Conservation (phyloP, 2,797 vertebrate genomes). For the Tapirus indicus region DNA sequence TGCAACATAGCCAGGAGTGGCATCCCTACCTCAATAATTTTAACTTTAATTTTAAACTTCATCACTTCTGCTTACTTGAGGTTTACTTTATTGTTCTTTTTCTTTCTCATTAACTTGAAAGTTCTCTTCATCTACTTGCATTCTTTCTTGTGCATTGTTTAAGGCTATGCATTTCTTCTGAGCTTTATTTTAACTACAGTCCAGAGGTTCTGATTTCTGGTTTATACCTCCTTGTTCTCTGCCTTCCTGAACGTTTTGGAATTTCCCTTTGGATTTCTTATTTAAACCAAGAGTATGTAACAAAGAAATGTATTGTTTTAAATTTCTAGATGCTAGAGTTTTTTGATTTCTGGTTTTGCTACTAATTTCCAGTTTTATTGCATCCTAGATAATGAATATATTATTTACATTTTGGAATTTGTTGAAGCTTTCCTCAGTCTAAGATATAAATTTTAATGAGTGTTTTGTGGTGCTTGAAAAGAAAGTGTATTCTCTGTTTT, state of each 20-base stretch:
- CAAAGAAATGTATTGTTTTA: neutral
- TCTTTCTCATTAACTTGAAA: neutral
- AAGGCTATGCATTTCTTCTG: neutral
- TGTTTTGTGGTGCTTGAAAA: neutral
- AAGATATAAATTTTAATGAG: neutral
- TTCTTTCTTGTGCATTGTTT: neutral
- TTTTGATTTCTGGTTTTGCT: neutral
- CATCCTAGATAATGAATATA: neutral
- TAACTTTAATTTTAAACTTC: constrained; percentile 18
- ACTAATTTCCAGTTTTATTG: neutral
- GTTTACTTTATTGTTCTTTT: neutral
- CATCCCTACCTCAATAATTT: neutral
- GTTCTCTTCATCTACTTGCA: neutral
- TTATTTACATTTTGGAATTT: neutral
- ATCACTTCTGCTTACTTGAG: neutral
- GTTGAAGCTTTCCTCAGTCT: neutral
- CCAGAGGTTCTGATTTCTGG: neutral
- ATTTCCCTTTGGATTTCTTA: neutral
- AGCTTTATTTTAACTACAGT: neutral
- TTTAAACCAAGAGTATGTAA: neutral
- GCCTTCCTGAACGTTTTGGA: neutral
- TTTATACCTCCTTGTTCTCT: neutral
- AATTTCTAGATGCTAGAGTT: neutral
- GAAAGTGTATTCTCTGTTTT: neutral
- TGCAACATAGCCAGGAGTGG: neutral